phyloP scores from a whole-genome alignment of 1,140 invertebrate species.

The Oryctes rhinoceros region DNA sequence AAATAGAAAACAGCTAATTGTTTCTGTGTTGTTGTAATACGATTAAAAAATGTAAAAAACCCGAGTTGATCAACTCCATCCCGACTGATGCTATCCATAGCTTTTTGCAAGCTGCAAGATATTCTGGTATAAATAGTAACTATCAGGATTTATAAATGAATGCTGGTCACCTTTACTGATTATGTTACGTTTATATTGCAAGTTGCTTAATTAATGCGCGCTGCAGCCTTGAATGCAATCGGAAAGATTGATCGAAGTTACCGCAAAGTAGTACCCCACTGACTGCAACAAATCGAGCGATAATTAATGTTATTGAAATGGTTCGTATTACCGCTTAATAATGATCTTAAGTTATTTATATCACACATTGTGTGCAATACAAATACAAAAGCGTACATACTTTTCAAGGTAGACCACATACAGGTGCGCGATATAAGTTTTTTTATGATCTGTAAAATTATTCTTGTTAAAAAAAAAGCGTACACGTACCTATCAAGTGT shows the following conservation, averaged over 20 bases:
- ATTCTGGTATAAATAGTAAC: too few species aligned
- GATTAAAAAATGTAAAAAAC: too few species aligned
- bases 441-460: background rate
- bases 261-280: background rate
- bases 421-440: background rate
- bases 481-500: background rate
- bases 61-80: too few species aligned
- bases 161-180: too few species aligned
- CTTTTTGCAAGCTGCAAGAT: too few species aligned
- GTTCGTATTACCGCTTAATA: conserved; percentile 11
- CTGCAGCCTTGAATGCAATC: background rate
- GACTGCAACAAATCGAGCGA: background rate
- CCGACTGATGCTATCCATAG: too few species aligned
- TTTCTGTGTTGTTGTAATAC: too few species aligned
- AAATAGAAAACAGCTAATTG: too few species aligned
- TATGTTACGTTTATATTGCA: background rate
- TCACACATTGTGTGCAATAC: background rate
- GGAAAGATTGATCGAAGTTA: conserved; percentile 14
- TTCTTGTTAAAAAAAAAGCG: background rate
- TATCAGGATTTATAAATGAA: too few species aligned
- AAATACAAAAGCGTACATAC: conserved; percentile 1
- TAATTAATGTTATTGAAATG: conserved; percentile 35
- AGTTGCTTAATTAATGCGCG: background rate
- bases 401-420: conserved; percentile 26
- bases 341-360: background rate